A percentile compares a stretch with the other conserved stretches of the same genome.
These are phyloP conservation scores for Thymelicus lineola DNA, from an alignment of 2,888 invertebrate genomes.

Conservation along the genomic window DNA sequence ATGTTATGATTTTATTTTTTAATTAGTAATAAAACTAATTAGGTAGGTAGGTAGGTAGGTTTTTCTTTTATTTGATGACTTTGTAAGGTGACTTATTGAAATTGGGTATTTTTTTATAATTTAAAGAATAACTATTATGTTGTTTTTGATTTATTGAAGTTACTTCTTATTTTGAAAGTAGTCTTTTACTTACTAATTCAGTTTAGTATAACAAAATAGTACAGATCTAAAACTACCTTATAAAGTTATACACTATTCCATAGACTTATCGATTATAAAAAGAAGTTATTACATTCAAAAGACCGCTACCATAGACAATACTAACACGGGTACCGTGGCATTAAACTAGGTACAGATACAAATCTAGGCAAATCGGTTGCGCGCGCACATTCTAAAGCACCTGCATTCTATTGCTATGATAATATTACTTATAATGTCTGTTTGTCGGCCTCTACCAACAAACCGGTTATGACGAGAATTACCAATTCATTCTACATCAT, in stretches of 20 bases:
- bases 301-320: conserved; percentile 28
- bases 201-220: no score
- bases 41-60: no score
- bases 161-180: no score
- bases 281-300: neutral
- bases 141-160: no score
- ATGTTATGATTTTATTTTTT: neutral
- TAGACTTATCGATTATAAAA: neutral
- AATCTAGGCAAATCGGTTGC: conserved; percentile 44
- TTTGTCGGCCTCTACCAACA: conserved; percentile 26
- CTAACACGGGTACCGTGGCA: conserved; percentile 28
- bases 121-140: no score
- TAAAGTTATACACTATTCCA: no score
- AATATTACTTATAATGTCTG: conserved; percentile 37
- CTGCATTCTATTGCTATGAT: conserved; percentile 28
- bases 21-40: no score
- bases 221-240: no score
- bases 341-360: conserved; percentile 38
- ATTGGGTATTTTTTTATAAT: no score
- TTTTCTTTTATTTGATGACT: no score
- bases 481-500: neutral
- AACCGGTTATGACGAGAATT: conserved; percentile 16
- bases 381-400: conserved; percentile 31
- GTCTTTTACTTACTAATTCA: no score
- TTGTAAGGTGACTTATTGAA: no score